Conservation (phyloP, 2,113 vertebrate genomes). For the Apteryx mantelli region DNA sequence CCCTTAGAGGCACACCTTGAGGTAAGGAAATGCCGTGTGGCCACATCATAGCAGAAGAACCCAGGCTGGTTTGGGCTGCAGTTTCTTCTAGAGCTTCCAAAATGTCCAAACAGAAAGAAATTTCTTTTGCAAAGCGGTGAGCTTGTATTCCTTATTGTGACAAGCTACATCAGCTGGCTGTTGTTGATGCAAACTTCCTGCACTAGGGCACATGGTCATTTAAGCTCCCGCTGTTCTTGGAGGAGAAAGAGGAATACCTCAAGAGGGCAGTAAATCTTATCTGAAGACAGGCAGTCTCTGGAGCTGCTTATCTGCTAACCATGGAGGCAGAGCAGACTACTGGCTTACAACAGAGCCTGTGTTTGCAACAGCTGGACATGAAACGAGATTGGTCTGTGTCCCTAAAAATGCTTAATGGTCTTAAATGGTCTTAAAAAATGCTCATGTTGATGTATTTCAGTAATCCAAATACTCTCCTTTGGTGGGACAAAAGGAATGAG, state of each 20-base stretch:
- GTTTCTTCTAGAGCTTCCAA: background rate
- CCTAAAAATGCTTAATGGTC: no score
- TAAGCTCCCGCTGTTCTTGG: background rate
- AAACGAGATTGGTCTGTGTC: background rate
- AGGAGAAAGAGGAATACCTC: slow-evolving; percentile 38
- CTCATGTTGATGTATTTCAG: background rate
- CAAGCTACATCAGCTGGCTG: background rate
- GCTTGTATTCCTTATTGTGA: background rate
- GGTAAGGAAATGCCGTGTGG: accelerated
- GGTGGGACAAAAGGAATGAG: background rate
- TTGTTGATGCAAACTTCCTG: slow-evolving; percentile 29
- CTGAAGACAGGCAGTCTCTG: slow-evolving; percentile 34
- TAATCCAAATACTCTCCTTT: background rate
- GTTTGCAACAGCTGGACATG: background rate
- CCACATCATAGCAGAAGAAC: accelerated
- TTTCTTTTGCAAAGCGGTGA: background rate
- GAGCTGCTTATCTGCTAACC: slow-evolving; percentile 6
- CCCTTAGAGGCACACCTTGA: accelerated
- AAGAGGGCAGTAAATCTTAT: slow-evolving; percentile 58
- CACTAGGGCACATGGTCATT: background rate
- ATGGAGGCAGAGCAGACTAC: background rate
- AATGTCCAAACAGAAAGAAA: background rate
- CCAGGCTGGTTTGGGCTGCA: accelerated
- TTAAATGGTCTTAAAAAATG: background rate
- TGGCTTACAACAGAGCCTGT: background rate